Conservation (phyloP, 2,888 invertebrate species). For the Cancer borealis region DNA sequence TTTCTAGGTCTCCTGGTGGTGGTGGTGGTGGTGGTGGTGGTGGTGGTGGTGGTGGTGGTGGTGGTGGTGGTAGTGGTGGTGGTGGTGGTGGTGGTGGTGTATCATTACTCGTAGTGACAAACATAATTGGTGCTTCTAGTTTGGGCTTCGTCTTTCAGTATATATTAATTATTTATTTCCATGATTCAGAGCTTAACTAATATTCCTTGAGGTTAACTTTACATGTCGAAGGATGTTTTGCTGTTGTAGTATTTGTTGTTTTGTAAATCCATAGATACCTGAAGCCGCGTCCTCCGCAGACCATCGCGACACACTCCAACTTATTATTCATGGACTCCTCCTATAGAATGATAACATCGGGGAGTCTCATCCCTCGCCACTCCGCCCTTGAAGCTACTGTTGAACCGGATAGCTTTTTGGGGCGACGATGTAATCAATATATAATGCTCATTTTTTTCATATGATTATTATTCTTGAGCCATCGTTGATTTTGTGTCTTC, state of each 20-base stretch:
- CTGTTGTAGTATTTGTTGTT: neutral
- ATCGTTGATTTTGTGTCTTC: neutral
- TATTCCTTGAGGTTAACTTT: neutral
- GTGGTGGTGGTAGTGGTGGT: neutral
- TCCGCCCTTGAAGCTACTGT: slow-evolving; percentile 9
- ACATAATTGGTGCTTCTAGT: slow-evolving; percentile 12
- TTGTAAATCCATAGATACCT: neutral
- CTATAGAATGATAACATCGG: slow-evolving; percentile 62
- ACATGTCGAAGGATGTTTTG: neutral
- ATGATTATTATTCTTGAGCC: neutral
- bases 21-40: neutral
- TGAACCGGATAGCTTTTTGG: slow-evolving; percentile 6
- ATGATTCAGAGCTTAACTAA: neutral
- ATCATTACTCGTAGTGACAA: neutral
- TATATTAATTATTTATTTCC: neutral
- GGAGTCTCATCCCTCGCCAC: neutral
- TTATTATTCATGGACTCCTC: slow-evolving; percentile 59
- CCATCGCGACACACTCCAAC: neutral
- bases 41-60: slow-evolving; percentile 10
- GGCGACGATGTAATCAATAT: neutral
- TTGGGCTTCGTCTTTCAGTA: neutral
- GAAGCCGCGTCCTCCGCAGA: neutral
- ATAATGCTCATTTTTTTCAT: neutral
- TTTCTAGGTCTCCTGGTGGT: neutral
- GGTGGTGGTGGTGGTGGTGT: neutral